These are phyloP conservation scores for Lates calcarifer DNA, from an alignment of 2,113 vertebrate species.

Conservation along the genomic window DNA sequence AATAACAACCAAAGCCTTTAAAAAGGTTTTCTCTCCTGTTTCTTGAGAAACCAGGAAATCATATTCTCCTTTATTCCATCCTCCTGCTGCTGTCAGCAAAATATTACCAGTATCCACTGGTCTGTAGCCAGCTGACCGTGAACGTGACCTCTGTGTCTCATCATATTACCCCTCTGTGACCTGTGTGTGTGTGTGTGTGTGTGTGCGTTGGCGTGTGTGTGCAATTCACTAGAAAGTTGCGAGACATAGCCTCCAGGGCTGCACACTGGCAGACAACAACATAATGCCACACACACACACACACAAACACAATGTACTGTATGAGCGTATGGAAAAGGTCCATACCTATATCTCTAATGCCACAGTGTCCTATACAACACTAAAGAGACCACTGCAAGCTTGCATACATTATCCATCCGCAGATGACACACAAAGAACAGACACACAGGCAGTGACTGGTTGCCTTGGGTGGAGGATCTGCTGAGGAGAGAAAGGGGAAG, in stretches of 20 bases:
- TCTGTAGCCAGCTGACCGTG: slow-evolving; percentile 52
- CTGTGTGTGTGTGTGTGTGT: slow-evolving; percentile 23
- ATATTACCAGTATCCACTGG: slow-evolving; percentile 11
- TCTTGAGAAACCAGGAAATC: not conserved
- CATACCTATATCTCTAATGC: not conserved
- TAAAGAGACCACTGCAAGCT: slow-evolving; percentile 1
- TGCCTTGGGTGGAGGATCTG: slow-evolving; percentile 21
- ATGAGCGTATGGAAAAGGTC: slow-evolving; percentile 4
- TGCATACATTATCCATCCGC: slow-evolving; percentile 4
- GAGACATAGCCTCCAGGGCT: slow-evolving; percentile 50
- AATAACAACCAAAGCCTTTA: not conserved
- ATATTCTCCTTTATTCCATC: slow-evolving; percentile 16
- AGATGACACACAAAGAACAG: not conserved
- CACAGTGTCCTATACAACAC: not conserved
- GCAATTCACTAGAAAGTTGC: slow-evolving; percentile 44
- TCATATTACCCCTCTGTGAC: slow-evolving; percentile 46
- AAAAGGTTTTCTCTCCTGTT: not conserved
- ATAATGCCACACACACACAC: slow-evolving; percentile 12
- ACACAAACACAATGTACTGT: not conserved
- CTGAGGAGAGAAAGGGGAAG: slow-evolving; percentile 63
- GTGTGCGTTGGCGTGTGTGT: not conserved
- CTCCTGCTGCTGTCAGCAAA: slow-evolving; percentile 2
- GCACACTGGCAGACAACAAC: slow-evolving; percentile 35
- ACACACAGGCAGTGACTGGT: slow-evolving; percentile 12
- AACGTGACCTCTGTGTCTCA: slow-evolving; percentile 51